Base-by-base conservation (phyloP, 1,140 invertebrate genomes). In the Adoxophyes honmai region DNA sequence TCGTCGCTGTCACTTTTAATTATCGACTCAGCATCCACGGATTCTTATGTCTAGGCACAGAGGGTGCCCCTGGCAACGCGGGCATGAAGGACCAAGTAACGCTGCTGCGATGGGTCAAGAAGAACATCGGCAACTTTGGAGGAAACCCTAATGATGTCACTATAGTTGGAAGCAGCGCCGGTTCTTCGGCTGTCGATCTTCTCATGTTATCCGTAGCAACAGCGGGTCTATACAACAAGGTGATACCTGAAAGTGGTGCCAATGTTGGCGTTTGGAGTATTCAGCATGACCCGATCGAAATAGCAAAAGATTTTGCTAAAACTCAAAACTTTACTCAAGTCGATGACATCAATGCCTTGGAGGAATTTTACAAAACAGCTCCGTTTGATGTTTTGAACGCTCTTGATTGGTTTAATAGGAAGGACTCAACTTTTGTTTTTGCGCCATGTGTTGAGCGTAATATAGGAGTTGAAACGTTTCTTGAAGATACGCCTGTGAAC, bases 1-100 rank as follows among this genome's bases (percentile, higher is more conserved):
- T 28, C 6, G 21, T 28, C 6, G 21, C 21, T 3, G 52, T 62
- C 0, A 62, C 51, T 34, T 38, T 62, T 9, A 62, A 62, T 34
- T 62, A 62, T 14, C 21, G 60, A 33, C 38, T 62, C n/a, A 56
- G 38, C 28, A 34, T 34, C 4, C 57, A 59, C 9, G 61, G 61
- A 1, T 63, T 63, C 9, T 44, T 63, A 7, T 63, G 61, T 42
- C 34, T 63, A 8, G 61, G 57, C 13, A 59, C 61, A 5, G 53
- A 55, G 36, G 28, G 38, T 18, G 48, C 21, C 8, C 61, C 61
- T 5, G 61, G 61, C 7, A 63, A 63, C 36, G 61, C 57, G n/a
- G 61, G 57, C 4, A 59, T 63, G 61, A 63, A 63, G 11, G 61
- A 63, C 16, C 52, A 55, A 36, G 54, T 60, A n/a, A 48, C 62